Evolutionary conservation across 1,140 invertebrate species (phyloP).

Genomic region (Lasaia peninsularis): DNA sequence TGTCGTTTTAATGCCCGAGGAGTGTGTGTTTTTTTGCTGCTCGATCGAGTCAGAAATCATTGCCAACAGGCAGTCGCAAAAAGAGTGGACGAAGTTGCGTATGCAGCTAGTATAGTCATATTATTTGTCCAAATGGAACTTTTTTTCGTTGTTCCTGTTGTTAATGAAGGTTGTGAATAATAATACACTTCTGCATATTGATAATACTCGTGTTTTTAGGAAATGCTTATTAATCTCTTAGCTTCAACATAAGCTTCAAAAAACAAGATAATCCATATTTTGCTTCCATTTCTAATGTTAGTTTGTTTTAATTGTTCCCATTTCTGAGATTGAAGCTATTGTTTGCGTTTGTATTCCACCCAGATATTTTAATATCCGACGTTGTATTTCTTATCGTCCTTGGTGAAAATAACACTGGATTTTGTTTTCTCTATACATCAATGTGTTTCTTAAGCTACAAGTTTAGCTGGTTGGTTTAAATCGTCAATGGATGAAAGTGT

Average conservation of each 20-base stretch:
- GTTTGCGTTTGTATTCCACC: neutral
- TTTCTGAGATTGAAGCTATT: conserved; percentile 6
- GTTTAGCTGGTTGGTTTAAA: neutral
- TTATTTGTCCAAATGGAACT: too few species aligned
- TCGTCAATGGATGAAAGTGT: neutral
- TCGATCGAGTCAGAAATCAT: too few species aligned
- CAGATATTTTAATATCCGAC: neutral
- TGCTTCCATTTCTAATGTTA: neutral
- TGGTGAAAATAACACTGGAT: neutral
- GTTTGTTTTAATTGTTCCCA: conserved; percentile 4
- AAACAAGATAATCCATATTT: neutral
- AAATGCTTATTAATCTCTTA: neutral
- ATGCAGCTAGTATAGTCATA: too few species aligned
- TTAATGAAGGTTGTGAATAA: neutral
- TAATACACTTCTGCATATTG: neutral
- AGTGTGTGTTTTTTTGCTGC: too few species aligned
- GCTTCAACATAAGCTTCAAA: neutral
- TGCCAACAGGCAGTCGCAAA: too few species aligned
- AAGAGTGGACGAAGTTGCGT: too few species aligned
- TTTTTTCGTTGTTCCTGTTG: too few species aligned
- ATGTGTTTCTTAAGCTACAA: neutral
- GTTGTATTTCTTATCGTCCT: neutral
- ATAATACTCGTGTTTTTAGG: neutral
- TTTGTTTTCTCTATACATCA: neutral
- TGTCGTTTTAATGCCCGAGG: too few species aligned